Evolutionary conservation across 2,113 vertebrate genomes (phyloP).

Genomic region (Neomonachus schauinslandi): DNA sequence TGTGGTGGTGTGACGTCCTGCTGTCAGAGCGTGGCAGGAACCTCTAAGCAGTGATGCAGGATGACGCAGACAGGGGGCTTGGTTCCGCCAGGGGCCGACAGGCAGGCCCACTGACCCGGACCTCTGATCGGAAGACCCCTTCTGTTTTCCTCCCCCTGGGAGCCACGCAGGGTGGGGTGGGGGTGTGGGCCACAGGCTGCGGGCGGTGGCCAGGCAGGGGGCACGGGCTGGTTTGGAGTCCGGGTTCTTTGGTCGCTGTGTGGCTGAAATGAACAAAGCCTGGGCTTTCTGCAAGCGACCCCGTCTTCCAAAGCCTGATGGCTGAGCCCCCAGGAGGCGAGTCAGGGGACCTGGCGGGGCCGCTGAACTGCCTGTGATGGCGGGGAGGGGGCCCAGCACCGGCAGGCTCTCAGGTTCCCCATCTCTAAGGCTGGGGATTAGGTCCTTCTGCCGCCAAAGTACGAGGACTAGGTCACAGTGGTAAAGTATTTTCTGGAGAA

Average conservation of each 20-base stretch:
- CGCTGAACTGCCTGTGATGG: neutral
- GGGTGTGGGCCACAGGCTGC: neutral
- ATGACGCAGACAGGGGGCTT: accelerated
- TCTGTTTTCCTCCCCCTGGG: neutral
- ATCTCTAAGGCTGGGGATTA: accelerated
- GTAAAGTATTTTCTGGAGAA: neutral
- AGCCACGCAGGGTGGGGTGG: neutral
- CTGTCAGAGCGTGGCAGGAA: neutral
- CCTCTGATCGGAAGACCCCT: neutral
- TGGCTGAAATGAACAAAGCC: neutral
- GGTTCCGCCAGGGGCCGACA: accelerated
- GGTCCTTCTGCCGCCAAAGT: neutral
- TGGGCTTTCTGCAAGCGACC: neutral
- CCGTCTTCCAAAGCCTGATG: neutral
- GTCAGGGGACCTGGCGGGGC: neutral
- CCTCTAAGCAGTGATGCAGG: accelerated
- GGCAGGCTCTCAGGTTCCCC: neutral
- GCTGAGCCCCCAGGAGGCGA: neutral
- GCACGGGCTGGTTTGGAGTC: neutral
- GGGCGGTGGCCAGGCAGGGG: accelerated
- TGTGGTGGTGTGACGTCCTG: accelerated
- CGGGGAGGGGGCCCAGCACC: accelerated
- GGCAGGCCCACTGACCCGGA: neutral
- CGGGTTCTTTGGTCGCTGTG: neutral
- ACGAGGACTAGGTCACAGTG: accelerated